A percentile compares a stretch with the other conserved stretches of the same genome.
phyloP scores from a whole-genome alignment of 2,113 vertebrate species.

The Xenotilapia caudafasciata region DNA sequence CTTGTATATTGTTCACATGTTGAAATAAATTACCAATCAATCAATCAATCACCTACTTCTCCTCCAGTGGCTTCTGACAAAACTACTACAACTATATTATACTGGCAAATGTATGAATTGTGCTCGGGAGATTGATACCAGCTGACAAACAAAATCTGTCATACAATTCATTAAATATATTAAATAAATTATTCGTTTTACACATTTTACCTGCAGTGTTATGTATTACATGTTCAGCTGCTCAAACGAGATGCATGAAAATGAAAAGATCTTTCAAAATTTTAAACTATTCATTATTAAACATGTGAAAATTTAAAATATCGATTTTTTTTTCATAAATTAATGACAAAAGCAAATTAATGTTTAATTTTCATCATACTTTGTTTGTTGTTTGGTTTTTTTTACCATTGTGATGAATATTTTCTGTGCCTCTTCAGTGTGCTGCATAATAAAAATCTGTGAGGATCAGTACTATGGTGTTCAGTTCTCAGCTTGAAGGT shows the following conservation, averaged over 20 bases:
- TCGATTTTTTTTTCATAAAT: rapidly evolving
- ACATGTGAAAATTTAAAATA: not conserved
- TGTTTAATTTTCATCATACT: not conserved
- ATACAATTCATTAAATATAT: not conserved
- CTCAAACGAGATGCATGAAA: not conserved
- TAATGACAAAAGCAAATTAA: not conserved
- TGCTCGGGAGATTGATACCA: not conserved
- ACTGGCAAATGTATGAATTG: not conserved
- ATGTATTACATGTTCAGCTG: not conserved
- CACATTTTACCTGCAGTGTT: not conserved
- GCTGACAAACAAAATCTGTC: not conserved
- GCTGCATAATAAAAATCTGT: not conserved
- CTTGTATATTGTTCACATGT: too few relatives aligned
- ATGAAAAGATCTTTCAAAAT: not conserved
- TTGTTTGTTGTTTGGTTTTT: not conserved
- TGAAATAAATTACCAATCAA: too few relatives aligned
- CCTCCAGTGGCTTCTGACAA: not conserved
- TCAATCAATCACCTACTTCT: not conserved
- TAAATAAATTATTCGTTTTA: not conserved
- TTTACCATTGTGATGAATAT: not conserved
- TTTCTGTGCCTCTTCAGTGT: not conserved
- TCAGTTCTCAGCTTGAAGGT: slow-evolving; percentile 18
- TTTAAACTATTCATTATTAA: not conserved
- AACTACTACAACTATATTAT: not conserved
- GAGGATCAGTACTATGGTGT: not conserved